Evolutionary conservation across 2,797 vertebrate genomes (phyloP), one percentile per base, ranked within the genome.

Genomic region (Acropternis orthonyx): DNA sequence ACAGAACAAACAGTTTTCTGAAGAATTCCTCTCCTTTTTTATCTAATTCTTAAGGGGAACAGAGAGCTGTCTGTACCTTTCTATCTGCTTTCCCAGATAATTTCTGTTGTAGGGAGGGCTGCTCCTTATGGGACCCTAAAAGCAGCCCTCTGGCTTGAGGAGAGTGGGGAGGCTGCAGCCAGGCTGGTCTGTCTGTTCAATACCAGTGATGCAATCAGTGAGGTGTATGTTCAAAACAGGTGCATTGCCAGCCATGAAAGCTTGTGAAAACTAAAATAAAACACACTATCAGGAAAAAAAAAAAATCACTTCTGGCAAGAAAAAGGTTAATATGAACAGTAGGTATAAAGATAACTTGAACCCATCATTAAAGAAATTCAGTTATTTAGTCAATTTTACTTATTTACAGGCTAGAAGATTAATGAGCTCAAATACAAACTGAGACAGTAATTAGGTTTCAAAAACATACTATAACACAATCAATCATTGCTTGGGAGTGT

Each of bases 371-470:
- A 98, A 98, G 98, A 99, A 99, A 99, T 99, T 98, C 98, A 98
- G 99, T 99, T 99, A 99, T 99, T 99, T 99, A 98, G 98, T 99
- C 98, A 99, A 98, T 99, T 99, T 98, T 98, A 98, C 98, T 99
- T 99, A 99, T 99, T 99, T 99, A 99, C 98, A 98, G 98, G 98
- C 98, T 96, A 86, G 93, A 98, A 99, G 99, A 99, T 99, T 98
- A 99, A 99, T 99, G 99, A 98, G 98, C 97, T 97, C 98, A 98
- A 98, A 98, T 99, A 98, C 98, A 97, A 97, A 98, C 95, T 94
- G 96, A 98, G 99, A 99, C 98, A 98, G 98, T 99, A 99, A 99
- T 99, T 98, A 98, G 98, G 98, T 99, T 99, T 99, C 98, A 99
- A 99, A 99, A 99, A 98, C 98, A 99, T 97, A 98, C 98, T 97